These are phyloP conservation scores for Mormyrops boulengeri DNA, from an alignment of 2,797 vertebrate genomes.

Conservation along the genomic window DNA sequence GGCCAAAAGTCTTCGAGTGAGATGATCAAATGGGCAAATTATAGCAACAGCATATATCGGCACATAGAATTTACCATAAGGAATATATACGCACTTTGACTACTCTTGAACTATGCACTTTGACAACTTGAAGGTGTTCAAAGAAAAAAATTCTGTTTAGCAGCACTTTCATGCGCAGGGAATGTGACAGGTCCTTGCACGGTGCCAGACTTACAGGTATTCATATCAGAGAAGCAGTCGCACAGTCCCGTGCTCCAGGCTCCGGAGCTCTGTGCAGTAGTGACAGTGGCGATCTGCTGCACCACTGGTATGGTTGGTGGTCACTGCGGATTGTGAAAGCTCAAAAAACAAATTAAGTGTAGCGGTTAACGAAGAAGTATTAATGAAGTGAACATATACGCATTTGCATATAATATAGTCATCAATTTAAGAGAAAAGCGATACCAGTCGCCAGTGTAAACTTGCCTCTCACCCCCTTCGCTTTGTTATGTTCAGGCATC, in stretches of 20 bases:
- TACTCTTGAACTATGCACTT: neutral
- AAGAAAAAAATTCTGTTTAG: neutral
- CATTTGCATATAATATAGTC: neutral
- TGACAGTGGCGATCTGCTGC: slow-evolving; percentile 35
- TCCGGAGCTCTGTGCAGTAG: neutral
- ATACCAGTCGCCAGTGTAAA: neutral
- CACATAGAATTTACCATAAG: neutral
- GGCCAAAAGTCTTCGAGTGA: neutral
- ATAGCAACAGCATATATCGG: neutral
- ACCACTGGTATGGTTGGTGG: slow-evolving; percentile 34
- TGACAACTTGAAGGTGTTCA: neutral
- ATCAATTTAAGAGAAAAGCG: neutral
- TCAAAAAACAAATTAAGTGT: neutral
- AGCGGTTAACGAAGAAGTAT: neutral
- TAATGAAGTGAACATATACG: neutral
- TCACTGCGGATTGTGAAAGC: neutral
- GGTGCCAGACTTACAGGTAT: slow-evolving; percentile 49
- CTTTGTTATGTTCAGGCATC: neutral
- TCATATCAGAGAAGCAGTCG: slow-evolving; percentile 56
- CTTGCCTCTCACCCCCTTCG: neutral
- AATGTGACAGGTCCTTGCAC: neutral
- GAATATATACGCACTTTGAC: neutral
- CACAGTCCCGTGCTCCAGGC: slow-evolving; percentile 55
- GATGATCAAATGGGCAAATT: neutral
- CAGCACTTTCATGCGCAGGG: neutral